These are phyloP conservation scores for Thinocorus orbignyianus DNA, from an alignment of 2,113 vertebrate genomes.

Conservation along the genomic window DNA sequence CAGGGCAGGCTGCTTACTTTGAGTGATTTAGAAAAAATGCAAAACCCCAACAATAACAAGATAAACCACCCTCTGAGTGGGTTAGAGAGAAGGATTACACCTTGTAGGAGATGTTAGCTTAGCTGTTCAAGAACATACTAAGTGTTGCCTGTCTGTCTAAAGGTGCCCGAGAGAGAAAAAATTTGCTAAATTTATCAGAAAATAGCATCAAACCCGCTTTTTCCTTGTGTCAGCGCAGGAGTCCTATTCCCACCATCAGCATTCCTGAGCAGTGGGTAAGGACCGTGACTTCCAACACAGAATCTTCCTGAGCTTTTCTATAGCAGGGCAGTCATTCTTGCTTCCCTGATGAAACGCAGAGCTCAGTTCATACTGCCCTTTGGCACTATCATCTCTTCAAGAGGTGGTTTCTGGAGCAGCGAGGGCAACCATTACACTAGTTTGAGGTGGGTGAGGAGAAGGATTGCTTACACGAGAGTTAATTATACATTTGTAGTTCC, in stretches of 20 bases:
- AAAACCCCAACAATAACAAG: background rate
- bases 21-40: background rate
- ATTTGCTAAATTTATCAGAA: background rate
- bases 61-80: background rate
- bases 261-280: background rate
- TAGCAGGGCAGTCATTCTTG: background rate
- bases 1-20: background rate
- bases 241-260: background rate
- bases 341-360: background rate
- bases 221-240: background rate
- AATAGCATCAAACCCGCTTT: background rate
- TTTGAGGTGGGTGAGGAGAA: background rate
- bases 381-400: background rate
- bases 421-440: background rate
- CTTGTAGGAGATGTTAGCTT: background rate
- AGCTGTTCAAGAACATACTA: background rate
- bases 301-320: background rate
- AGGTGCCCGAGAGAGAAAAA: background rate
- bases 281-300: background rate
- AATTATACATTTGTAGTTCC: constrained; percentile 11
- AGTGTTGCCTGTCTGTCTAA: background rate
- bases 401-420: background rate
- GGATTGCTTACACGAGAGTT: background rate
- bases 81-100: background rate
- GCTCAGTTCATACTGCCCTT: background rate